Percentiles rank a stretch among this genome's conserved stretches.
Conservation (phyloP, 2,888 invertebrate species). For the Xylocampa areola region DNA sequence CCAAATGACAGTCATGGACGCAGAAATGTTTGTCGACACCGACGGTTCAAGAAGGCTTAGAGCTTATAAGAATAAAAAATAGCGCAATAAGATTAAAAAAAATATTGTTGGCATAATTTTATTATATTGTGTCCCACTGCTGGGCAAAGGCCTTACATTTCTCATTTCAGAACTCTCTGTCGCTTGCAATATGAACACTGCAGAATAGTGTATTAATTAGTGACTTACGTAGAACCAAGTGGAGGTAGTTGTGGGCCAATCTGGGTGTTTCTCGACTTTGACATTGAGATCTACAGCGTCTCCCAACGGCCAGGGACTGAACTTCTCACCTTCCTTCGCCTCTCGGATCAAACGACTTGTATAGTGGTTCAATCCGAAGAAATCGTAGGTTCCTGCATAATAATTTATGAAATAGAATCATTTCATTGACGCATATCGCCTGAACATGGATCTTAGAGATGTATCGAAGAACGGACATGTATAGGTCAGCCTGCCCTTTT, state of each 20-base stretch:
- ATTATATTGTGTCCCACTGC: too few species aligned
- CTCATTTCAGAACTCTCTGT: too few species aligned
- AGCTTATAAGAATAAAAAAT: too few species aligned
- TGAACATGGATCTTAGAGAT: not conserved
- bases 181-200: too few species aligned
- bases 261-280: constrained; percentile 2
- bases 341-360: constrained; percentile 58
- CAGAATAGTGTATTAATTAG: too few species aligned
- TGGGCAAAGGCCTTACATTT: too few species aligned
- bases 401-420: not conserved
- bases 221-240: constrained; percentile 42
- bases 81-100: too few species aligned
- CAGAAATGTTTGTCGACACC: too few species aligned
- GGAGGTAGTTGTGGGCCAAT: constrained; percentile 17
- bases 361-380: constrained; percentile 86
- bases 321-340: constrained; percentile 35
- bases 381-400: constrained; percentile 82
- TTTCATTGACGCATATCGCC: not conserved
- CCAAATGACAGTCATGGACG: too few species aligned
- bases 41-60: too few species aligned
- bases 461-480: not conserved
- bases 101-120: too few species aligned
- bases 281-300: constrained; percentile 32
- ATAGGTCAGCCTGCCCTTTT: too few species aligned
- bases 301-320: constrained; percentile 29